A percentile compares a stretch with the other conserved stretches of the same genome.
These are phyloP conservation scores for Ectemnius cavifrons DNA, from an alignment of 2,888 invertebrate genomes.

Conservation along the genomic window DNA sequence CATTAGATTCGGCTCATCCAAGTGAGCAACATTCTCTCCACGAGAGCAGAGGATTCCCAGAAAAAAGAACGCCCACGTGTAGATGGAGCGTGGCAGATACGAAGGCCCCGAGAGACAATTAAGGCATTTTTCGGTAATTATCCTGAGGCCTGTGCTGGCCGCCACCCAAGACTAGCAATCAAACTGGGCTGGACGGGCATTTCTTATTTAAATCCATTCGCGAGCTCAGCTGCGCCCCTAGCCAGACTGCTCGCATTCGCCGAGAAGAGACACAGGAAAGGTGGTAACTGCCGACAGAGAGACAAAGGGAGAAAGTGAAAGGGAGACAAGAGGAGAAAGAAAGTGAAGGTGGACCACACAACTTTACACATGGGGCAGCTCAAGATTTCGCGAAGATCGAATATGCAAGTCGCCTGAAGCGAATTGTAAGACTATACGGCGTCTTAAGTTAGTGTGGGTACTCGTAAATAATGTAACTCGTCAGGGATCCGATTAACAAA, in stretches of 20 bases:
- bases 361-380: neutral
- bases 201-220: constrained; percentile 28
- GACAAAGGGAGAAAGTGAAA: too few relatives aligned
- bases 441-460: too few relatives aligned
- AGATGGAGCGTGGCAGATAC: constrained; percentile 48
- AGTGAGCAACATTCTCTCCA: constrained; percentile 30
- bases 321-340: too few relatives aligned
- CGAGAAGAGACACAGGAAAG: neutral
- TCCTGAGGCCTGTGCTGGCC: constrained; percentile 27
- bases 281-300: neutral
- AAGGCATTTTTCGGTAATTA: constrained; percentile 64
- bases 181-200: constrained; percentile 7
- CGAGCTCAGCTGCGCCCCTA: constrained; percentile 28
- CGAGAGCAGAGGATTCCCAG: constrained; percentile 31
- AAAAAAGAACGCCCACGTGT: constrained; percentile 37
- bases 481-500: too few relatives aligned
- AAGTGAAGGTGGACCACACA: too few relatives aligned
- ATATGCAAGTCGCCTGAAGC: neutral
- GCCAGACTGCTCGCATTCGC: constrained; percentile 5
- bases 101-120: constrained; percentile 51
- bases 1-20: constrained; percentile 36
- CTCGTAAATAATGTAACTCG: too few relatives aligned
- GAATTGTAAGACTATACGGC: too few relatives aligned
- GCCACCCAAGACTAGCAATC: constrained; percentile 25
- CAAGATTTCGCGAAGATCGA: neutral